Base-by-base conservation (phyloP, 2,888 invertebrate genomes). In the Lissocephala sabroskyi region DNA sequence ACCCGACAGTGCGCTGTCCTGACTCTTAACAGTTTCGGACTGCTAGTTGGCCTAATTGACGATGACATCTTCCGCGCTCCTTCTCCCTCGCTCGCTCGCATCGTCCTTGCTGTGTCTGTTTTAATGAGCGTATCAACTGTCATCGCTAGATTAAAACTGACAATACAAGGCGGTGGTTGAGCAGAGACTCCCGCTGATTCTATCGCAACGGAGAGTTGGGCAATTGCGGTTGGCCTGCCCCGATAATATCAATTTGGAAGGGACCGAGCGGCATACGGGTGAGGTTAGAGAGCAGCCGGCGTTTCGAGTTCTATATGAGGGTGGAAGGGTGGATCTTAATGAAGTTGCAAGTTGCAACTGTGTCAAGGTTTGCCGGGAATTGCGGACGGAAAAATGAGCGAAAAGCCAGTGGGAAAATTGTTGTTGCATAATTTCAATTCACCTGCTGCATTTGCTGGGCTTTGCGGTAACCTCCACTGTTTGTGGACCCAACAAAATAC, bases 111-210 rank as follows among this genome's bases (percentile, higher is more conserved):
- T n/a, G n/a, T n/a, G 48, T 41, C 32, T n/a, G 36, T 54, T 67
- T 59, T 65, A 65, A 65, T 61, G 64, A 67, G 64, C 56, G 53
- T 59, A 52, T 65, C 58, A 54, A 55, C 56, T 73, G 68, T 73
- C 61, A 65, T 49, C 75, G 57, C 56, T 61, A 49, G 66, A 54
- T 66, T 63, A 66, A 57, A 59, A 62, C 41, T 49, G 49, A 52
- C 50, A 47, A 47, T 58, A 45, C 11, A 6, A 32, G 30, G 13
- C 26, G 9, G 5, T 26, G 30, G 30, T 3, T 23, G 6, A 14
- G n/a, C 13, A 16, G 10, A 6, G 4, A 36, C 36, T 16, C 33
- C 29, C 11, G 29, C 29, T 29, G 29, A 29, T 11, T 11, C 10
- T 29, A n/a, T 29, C n/a, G 11, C n/a, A 13, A 13, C 30, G 11